Evolutionary conservation across 2,888 invertebrate species (phyloP), one percentile per base, ranked within the genome.

Genomic region (Shargacucullia verbasci): DNA sequence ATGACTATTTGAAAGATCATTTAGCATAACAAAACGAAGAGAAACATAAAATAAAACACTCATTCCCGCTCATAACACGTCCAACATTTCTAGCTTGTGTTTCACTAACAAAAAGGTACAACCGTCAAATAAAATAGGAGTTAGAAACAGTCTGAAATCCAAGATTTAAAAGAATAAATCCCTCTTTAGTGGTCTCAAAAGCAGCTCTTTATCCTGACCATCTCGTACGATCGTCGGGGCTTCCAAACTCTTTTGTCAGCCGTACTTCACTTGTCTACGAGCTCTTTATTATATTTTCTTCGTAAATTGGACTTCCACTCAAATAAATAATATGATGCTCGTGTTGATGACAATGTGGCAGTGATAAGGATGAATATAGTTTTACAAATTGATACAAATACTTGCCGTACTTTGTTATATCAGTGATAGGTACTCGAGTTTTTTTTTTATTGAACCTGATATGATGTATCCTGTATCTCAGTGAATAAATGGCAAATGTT

Each of bases 171-270:
- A 80, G 76, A 82, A 79, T 73, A 85, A 86, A 86, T 84, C 84
- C 81, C 65, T 75, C 70, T 78, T 81, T 73, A 79, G 78, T 79
- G 76, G 79, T 77, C 78, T 81, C 80, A 84, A 85, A 54, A 86
- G 86, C 77, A 83, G 80, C 78, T 81, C 79, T 82, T 83, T 83
- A 84, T 85, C 84, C 81, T 79, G 79, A 79, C 82, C 83, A 86
- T 86, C 80, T 84, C 76, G 79, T 78, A 84, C 82, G 88, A 86
- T 88, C 81, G 82, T 66, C 76, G 73, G 74, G 80, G 79, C 80
- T 82, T 54, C 31, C 55, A 45, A 59, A 58, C 76, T 82, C 87
- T 83, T 88, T 88, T 89, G 88, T 89, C 85, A 88, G 86, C 85
- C 77, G 73, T 80, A 20, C 63, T 72, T 60, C 70, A 78, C 80